These are phyloP conservation scores for Parambassis ranga DNA, from an alignment of 2,797 vertebrate species.

Conservation along the genomic window DNA sequence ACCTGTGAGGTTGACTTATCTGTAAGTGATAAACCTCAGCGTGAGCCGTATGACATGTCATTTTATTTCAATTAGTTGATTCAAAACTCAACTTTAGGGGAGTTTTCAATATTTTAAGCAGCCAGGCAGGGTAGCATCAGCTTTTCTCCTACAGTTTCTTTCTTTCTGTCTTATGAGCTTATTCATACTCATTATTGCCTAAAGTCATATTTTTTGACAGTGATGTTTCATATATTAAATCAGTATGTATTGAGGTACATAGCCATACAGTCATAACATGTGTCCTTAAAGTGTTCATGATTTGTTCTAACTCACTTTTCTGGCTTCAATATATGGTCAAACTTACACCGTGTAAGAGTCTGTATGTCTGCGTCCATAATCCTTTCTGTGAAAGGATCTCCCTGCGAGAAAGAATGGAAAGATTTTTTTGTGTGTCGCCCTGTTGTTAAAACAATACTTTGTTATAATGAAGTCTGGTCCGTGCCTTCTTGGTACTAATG, in stretches of 20 bases:
- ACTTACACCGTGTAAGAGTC: constrained; percentile 57
- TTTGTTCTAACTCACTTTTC: constrained; percentile 28
- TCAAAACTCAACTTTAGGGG: too few species aligned
- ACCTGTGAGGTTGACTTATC: too few species aligned
- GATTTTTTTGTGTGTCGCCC: constrained; percentile 52
- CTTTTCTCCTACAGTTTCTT: constrained; percentile 50
- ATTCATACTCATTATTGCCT: constrained; percentile 46
- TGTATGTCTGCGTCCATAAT: constrained; percentile 74
- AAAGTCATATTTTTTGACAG: constrained; percentile 51
- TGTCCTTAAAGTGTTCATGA: constrained; percentile 44
- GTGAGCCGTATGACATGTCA: not conserved
- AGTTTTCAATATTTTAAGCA: too few species aligned
- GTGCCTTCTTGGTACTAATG: constrained; percentile 88
- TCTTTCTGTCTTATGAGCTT: constrained; percentile 33
- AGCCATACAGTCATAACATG: constrained; percentile 71
- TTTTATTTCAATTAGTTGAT: too few species aligned
- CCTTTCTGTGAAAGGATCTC: constrained; percentile 98
- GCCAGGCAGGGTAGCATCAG: too few species aligned
- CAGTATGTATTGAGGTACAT: constrained; percentile 64
- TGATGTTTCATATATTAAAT: constrained; percentile 52
- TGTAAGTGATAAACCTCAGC: too few species aligned
- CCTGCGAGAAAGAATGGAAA: constrained; percentile 56
- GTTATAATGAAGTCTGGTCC: constrained; percentile 82
- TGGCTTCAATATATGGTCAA: constrained; percentile 51
- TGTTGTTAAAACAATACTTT: constrained; percentile 69